These are phyloP conservation scores for Teleogryllus oceanicus DNA, from an alignment of 2,888 invertebrate species.

Conservation along the genomic window DNA sequence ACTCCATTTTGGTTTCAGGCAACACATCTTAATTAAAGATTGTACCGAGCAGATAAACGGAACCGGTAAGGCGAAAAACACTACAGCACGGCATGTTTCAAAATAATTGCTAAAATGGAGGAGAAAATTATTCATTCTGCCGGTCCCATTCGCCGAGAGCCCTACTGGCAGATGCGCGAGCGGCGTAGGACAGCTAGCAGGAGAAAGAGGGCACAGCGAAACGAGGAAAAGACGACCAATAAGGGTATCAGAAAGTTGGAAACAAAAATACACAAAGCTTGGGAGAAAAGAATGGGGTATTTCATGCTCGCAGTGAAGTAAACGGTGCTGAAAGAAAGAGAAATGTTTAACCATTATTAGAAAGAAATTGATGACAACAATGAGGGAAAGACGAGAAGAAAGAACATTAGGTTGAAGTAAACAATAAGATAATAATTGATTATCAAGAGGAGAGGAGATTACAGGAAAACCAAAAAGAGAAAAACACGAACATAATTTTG, in stretches of 20 bases:
- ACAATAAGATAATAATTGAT: too few relatives aligned
- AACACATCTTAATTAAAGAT: slow-evolving; percentile 4
- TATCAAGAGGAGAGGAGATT: too few relatives aligned
- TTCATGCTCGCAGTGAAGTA: too few relatives aligned
- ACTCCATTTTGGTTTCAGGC: background rate
- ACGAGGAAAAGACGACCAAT: background rate
- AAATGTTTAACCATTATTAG: too few relatives aligned
- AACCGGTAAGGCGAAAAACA: background rate
- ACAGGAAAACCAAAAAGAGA: too few relatives aligned
- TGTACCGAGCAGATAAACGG: background rate
- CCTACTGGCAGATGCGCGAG: background rate
- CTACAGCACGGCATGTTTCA: background rate
- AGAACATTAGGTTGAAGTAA: too few relatives aligned
- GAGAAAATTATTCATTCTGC: background rate
- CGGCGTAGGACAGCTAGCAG: background rate
- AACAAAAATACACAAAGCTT: background rate
- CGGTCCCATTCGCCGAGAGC: background rate
- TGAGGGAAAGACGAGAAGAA: too few relatives aligned
- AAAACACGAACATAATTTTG: too few relatives aligned
- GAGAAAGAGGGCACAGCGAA: background rate
- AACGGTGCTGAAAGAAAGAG: too few relatives aligned
- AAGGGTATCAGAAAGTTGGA: background rate
- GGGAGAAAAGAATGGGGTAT: background rate
- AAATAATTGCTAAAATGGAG: background rate
- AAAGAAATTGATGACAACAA: too few relatives aligned